phyloP scores from a whole-genome alignment of 2,888 invertebrate genomes.

The Polydrusus tereticollis region DNA sequence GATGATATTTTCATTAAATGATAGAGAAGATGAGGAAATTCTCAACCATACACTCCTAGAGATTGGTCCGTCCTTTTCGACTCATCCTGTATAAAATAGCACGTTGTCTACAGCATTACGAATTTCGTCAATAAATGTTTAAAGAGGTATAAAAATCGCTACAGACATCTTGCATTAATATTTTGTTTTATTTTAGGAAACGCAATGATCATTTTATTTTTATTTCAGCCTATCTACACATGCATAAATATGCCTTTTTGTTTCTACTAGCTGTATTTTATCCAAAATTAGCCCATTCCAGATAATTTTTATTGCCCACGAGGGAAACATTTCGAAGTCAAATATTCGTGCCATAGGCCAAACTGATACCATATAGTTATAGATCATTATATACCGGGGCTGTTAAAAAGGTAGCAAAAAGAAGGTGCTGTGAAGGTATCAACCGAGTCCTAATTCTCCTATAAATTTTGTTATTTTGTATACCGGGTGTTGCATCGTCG shows the following conservation, averaged over 20 bases:
- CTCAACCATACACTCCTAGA: too few species aligned
- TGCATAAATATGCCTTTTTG: slow-evolving; percentile 43
- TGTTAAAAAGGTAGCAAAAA: neutral
- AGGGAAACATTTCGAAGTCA: slow-evolving; percentile 35
- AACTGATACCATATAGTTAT: slow-evolving; percentile 30
- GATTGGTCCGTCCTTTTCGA: too few species aligned
- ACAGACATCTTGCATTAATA: neutral
- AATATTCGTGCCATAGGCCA: slow-evolving; percentile 39
- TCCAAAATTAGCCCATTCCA: slow-evolving; percentile 38
- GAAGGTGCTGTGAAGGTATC: too few species aligned
- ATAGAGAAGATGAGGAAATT: too few species aligned
- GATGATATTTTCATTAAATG: too few species aligned
- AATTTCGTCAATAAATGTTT: too few species aligned
- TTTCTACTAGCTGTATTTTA: slow-evolving; percentile 46
- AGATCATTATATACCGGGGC: slow-evolving; percentile 12
- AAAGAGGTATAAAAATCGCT: too few species aligned
- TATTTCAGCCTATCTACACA: slow-evolving; percentile 6
- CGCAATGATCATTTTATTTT: neutral
- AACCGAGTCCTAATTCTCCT: too few species aligned
- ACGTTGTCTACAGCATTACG: too few species aligned
- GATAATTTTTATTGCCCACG: slow-evolving; percentile 43
- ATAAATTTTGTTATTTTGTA: too few species aligned
- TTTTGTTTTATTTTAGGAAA: neutral
- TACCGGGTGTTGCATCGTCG: too few species aligned
- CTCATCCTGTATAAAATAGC: too few species aligned